A percentile compares a stretch with the other conserved stretches of the same genome.
Conservation (phyloP, 2,797 vertebrate genomes). For the Alouatta caraya region DNA sequence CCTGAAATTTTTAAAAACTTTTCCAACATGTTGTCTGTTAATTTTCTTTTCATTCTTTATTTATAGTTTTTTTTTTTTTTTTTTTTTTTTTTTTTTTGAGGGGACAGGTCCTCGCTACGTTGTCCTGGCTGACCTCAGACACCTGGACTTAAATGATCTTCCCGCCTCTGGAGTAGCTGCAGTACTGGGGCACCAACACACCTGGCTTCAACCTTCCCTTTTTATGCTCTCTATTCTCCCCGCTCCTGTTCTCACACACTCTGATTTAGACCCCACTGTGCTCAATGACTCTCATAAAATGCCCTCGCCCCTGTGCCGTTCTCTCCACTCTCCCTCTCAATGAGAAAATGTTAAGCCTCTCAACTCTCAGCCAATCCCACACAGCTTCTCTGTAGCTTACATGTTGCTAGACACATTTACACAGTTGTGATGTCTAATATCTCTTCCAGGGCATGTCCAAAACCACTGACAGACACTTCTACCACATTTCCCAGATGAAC, state of each 20-base stretch:
- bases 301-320: accelerated
- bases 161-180: not conserved
- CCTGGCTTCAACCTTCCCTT: not conserved
- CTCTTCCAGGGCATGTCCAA: not conserved
- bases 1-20: too few species aligned
- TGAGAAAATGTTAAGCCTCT: not conserved
- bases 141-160: not conserved
- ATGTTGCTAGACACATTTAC: not conserved
- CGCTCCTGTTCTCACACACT: accelerated
- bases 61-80: not conserved
- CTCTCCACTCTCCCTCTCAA: not conserved
- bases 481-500: not conserved
- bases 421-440: not conserved
- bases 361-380: not conserved
- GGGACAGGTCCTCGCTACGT: not conserved
- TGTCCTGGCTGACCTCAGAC: not conserved
- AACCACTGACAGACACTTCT: not conserved
- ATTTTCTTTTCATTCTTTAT: not conserved
- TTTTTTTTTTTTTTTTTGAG: not conserved
- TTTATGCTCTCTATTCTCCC: too few species aligned
- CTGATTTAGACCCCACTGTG: too few species aligned
- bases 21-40: accelerated
- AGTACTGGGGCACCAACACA: not conserved
- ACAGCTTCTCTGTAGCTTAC: too few species aligned
- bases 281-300: not conserved